phyloP scores from a whole-genome alignment of 2,797 vertebrate species.

The Pipistrellus kuhlii region DNA sequence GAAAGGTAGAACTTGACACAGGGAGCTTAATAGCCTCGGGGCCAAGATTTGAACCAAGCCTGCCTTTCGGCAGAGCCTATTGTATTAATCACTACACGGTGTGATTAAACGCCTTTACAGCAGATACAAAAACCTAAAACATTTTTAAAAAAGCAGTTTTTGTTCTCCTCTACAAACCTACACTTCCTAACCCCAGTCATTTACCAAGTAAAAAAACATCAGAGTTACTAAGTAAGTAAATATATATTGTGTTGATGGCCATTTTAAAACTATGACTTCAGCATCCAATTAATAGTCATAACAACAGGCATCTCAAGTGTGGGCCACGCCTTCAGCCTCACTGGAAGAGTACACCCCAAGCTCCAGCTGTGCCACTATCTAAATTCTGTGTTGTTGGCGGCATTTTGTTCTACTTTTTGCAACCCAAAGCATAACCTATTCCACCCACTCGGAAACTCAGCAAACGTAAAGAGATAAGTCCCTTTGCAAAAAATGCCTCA shows the following conservation, averaged over 20 bases:
- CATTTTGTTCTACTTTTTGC: conserved; percentile 71
- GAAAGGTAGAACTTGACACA: neutral
- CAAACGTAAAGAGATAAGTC: conserved; percentile 63
- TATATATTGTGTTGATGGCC: neutral
- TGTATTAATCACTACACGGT: neutral
- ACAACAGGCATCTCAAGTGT: neutral
- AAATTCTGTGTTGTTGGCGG: conserved; percentile 60
- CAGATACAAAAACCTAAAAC: neutral
- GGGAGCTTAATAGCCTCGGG: neutral
- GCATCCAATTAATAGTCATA: conserved; percentile 18
- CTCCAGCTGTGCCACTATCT: conserved; percentile 31
- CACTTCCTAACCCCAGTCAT: neutral
- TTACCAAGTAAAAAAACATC: neutral
- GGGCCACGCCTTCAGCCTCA: conserved; percentile 51
- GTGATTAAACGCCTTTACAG: neutral
- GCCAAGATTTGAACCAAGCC: neutral
- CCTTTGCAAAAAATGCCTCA: conserved; percentile 30
- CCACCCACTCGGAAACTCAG: conserved; percentile 63
- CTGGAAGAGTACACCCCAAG: conserved; percentile 48
- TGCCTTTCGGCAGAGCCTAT: neutral
- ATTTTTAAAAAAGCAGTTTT: neutral
- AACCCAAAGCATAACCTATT: conserved; percentile 66
- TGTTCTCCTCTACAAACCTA: neutral
- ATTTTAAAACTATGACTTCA: conserved; percentile 50
- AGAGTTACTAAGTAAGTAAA: neutral